phyloP scores from a whole-genome alignment of 92 coral and sea anemone genomes.

The Epizoanthus scotinus region DNA sequence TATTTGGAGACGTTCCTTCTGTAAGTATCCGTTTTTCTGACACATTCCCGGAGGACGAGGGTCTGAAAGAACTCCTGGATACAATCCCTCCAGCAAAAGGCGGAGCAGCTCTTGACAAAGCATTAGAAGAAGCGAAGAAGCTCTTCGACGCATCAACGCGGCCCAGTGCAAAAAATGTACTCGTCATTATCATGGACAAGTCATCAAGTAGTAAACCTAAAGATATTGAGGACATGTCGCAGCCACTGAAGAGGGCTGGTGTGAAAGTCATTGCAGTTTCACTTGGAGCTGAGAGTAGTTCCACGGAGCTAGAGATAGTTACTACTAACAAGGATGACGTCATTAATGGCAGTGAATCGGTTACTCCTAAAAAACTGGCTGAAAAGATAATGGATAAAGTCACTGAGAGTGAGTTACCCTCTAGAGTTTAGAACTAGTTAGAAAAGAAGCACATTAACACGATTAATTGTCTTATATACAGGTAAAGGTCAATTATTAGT shows the following conservation, averaged over 20 bases:
- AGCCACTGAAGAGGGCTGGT: constrained; percentile 33
- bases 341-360: constrained; percentile 51
- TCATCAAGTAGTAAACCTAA: constrained; percentile 48
- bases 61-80: background rate
- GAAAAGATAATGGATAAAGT: constrained; percentile 61
- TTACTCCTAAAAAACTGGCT: constrained; percentile 51
- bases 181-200: constrained; percentile 79
- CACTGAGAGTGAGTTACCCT: constrained; percentile 49
- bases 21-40: constrained; percentile 61
- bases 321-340: constrained; percentile 71
- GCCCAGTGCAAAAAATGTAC: constrained; percentile 70
- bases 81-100: constrained; percentile 5
- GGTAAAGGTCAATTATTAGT: no score
- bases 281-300: constrained; percentile 44
- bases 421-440: background rate
- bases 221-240: constrained; percentile 45
- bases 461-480: no score
- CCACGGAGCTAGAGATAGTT: constrained; percentile 43
- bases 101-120: constrained; percentile 71
- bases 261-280: constrained; percentile 14
- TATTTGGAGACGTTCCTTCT: constrained; percentile 73
- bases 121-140: constrained; percentile 68
- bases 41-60: constrained; percentile 49
- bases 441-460: background rate
- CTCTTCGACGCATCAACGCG: constrained; percentile 67